A percentile compares a stretch with the other conserved stretches of the same genome.
phyloP scores from a whole-genome alignment of 2,797 vertebrate genomes.

The Emys orbicularis region DNA sequence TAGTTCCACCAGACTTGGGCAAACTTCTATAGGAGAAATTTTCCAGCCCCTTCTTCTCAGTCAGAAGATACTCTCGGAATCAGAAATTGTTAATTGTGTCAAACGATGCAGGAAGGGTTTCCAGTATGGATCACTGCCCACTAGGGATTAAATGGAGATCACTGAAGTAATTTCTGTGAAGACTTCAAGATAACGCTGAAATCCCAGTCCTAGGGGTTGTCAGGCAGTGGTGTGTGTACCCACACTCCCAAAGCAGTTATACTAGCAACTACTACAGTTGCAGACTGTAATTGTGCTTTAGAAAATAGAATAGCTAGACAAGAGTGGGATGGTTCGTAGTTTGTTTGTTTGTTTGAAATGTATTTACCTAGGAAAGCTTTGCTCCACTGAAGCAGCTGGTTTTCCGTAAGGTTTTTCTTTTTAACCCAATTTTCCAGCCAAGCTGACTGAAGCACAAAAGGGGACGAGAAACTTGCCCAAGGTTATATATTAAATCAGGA shows the following conservation, averaged over 20 bases:
- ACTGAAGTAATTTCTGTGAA: constrained; percentile 47
- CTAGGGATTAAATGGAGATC: constrained; percentile 57
- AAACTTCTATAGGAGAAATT: neutral
- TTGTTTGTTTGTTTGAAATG: neutral
- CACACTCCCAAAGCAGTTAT: neutral
- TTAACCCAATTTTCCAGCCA: neutral
- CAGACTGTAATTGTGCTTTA: neutral
- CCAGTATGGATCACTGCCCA: constrained; percentile 58
- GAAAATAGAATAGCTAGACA: neutral
- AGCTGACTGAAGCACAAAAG: neutral
- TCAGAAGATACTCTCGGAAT: constrained; percentile 47
- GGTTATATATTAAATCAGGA: neutral
- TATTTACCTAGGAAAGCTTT: neutral
- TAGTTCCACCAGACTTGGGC: neutral
- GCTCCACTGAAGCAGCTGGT: neutral
- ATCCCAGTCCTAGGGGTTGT: constrained; percentile 39
- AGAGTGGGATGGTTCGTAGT: neutral
- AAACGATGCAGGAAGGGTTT: constrained; percentile 55
- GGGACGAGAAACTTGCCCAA: neutral
- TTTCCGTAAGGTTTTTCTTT: neutral
- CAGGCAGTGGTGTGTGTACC: neutral
- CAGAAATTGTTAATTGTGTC: constrained; percentile 55
- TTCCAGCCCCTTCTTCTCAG: neutral
- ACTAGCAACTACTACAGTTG: rapidly evolving
- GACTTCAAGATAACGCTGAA: constrained; percentile 49